phyloP scores from a whole-genome alignment of 2,888 invertebrate species.

The Eristalis intricaria region DNA sequence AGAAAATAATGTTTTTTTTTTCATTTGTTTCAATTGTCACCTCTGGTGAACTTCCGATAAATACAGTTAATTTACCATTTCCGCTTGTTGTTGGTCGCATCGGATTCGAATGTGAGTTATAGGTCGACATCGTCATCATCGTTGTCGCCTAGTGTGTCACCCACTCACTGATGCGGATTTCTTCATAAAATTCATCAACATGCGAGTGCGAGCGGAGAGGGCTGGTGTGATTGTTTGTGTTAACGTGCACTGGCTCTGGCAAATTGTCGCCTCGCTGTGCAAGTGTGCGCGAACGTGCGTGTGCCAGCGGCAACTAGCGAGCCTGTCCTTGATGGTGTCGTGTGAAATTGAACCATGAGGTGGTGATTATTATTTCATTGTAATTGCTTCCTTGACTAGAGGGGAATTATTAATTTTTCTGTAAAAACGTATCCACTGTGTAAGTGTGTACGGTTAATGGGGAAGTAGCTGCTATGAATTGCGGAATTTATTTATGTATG shows the following conservation, averaged over 20 bases:
- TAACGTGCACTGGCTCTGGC: neutral
- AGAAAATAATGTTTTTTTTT: slow-evolving; percentile 6
- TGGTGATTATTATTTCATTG: slow-evolving; percentile 38
- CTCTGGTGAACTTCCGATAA: slow-evolving; percentile 58
- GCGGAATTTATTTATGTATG: neutral
- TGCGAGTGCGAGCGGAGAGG: neutral
- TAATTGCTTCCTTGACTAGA: slow-evolving; percentile 42
- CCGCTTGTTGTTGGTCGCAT: slow-evolving; percentile 22
- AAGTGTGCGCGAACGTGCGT: neutral
- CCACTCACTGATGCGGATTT: slow-evolving; percentile 5
- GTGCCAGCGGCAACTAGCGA: neutral
- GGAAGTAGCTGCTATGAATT: neutral
- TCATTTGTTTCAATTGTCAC: slow-evolving; percentile 54
- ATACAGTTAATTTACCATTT: slow-evolving; percentile 56
- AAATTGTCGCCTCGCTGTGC: slow-evolving; percentile 5
- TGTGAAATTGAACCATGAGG: slow-evolving; percentile 33
- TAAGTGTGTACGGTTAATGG: neutral
- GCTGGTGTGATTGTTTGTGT: neutral
- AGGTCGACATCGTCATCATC: slow-evolving; percentile 1
- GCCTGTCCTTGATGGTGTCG: slow-evolving; percentile 22
- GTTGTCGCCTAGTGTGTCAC: slow-evolving; percentile 26
- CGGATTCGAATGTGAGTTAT: slow-evolving; percentile 28
- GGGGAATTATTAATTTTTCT: slow-evolving; percentile 13
- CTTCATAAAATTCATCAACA: neutral
- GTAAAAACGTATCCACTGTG: neutral